Percentiles rank a stretch among this genome's conserved stretches.
phyloP scores from a whole-genome alignment of 2,797 vertebrate genomes.

The Pogonophryne albipinna region DNA sequence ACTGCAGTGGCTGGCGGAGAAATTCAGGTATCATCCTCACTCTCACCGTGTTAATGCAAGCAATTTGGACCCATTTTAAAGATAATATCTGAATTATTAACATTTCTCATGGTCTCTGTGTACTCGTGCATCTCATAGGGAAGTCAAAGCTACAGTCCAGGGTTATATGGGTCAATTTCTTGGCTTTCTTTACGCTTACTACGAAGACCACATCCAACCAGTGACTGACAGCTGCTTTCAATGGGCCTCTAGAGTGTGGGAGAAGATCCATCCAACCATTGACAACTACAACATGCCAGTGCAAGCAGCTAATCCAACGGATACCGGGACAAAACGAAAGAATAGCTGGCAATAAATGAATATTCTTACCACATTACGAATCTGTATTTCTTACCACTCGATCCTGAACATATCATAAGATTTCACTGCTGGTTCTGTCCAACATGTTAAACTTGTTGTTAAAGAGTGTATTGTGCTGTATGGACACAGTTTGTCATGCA shows the following conservation, averaged over 20 bases:
- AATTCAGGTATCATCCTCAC: conserved; percentile 52
- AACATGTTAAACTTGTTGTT: neutral
- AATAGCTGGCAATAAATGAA: conserved; percentile 31
- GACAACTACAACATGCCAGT: conserved; percentile 24
- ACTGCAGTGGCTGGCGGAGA: conserved; percentile 52
- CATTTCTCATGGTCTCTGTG: conserved; percentile 28
- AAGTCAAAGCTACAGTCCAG: conserved; percentile 48
- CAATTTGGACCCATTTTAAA: neutral
- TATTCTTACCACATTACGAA: neutral
- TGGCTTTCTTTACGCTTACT: conserved; percentile 64
- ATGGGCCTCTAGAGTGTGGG: conserved; percentile 69
- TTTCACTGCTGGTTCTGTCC: conserved; percentile 9
- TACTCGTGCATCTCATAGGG: conserved; percentile 48
- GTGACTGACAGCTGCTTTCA: conserved; percentile 52
- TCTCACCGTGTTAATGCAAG: neutral
- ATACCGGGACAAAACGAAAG: neutral
- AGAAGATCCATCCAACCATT: conserved; percentile 54
- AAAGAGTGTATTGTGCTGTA: neutral
- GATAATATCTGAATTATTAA: conserved; percentile 17
- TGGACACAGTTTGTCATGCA: neutral
- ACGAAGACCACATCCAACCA: conserved; percentile 80
- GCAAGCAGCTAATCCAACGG: neutral
- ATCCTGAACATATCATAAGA: neutral
- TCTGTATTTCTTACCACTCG: neutral
- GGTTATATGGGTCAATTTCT: neutral